Evolutionary conservation across 2,113 vertebrate genomes (phyloP).

Genomic region (Ursus arctos): DNA sequence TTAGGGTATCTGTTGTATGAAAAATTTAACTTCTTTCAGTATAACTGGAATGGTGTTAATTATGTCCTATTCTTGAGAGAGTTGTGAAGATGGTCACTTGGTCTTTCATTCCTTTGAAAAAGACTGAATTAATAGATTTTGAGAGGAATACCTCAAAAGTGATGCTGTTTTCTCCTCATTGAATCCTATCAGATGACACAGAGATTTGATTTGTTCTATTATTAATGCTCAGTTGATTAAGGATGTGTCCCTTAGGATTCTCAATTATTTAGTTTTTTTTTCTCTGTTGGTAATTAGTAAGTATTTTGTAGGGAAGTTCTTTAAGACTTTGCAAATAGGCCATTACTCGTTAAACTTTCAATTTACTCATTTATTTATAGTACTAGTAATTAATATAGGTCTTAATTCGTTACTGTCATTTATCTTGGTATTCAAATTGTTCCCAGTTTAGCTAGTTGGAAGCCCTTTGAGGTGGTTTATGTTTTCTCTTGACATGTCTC

Average conservation of each 20-base stretch:
- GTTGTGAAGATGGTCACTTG: neutral
- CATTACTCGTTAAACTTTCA: neutral
- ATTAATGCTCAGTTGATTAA: neutral
- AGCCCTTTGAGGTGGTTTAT: neutral
- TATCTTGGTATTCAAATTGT: neutral
- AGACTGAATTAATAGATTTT: neutral
- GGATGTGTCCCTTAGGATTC: neutral
- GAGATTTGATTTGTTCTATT: conserved; percentile 28
- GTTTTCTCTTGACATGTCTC: neutral
- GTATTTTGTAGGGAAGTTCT: conserved; percentile 19
- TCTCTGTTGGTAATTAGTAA: neutral
- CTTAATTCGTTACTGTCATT: conserved; percentile 20
- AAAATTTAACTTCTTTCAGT: neutral
- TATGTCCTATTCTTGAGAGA: neutral
- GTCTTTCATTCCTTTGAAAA: neutral
- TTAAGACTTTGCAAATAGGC: neutral
- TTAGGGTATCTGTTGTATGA: neutral
- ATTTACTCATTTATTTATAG: neutral
- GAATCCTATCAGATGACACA: neutral
- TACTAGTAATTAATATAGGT: neutral
- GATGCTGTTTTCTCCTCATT: neutral
- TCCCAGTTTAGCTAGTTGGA: neutral
- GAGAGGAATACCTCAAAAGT: neutral
- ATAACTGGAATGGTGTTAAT: neutral
- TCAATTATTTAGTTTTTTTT: neutral